Base-by-base conservation (phyloP, 35 echinoderm and acorn worm species). In the Diadema setosum region DNA sequence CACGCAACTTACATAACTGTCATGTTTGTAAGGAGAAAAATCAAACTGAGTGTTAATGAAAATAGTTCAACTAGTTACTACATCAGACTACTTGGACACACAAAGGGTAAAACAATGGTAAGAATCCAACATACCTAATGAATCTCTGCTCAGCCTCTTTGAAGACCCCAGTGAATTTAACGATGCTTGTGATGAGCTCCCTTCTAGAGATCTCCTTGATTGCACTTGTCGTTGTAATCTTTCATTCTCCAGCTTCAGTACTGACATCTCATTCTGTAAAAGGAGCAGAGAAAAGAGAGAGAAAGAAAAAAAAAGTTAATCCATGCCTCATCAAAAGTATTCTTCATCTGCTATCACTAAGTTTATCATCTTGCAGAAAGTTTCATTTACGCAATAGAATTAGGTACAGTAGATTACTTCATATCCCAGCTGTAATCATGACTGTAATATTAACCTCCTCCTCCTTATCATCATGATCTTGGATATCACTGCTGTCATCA, bases 131-230 rank as follows among this genome's bases (percentile, higher is more conserved):
- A 56, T 87, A 89, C 91, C 96, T 42, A 98, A 45, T 73, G 96
- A 98, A 80, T 98, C 96, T 87, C 96, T 88, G 70, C 96, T 98
- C 21, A 98, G 85, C 12, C 96, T 80, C 60, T 98, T 98, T 33
- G 96, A 98, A 25, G 96, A 98, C 15, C 89, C 89, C 58, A 83
- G 83, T 25, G 96, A 98, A 43, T 81, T 98, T 8, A 94, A 82
- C 14, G 96, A 98, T 12, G 90, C 85, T 45, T 94, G 89, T 0
- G 96, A 98, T 32, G 96, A 91, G 42, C 81, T 94, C 11, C 87
- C 75, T 33, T 94, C 90, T 44, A 87, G 45, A 21, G 88, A 83
- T 65, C 86, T 70, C 16, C 86, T 90, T 21, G 81, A 45, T 40
- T 87, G 64, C 3, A 91, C 82, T 40, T 98, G 96, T 3, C 96